Evolutionary conservation across 1,140 invertebrate genomes (phyloP), one percentile per base, ranked within the genome.

Genomic region (Dermatophagoides farinae): DNA sequence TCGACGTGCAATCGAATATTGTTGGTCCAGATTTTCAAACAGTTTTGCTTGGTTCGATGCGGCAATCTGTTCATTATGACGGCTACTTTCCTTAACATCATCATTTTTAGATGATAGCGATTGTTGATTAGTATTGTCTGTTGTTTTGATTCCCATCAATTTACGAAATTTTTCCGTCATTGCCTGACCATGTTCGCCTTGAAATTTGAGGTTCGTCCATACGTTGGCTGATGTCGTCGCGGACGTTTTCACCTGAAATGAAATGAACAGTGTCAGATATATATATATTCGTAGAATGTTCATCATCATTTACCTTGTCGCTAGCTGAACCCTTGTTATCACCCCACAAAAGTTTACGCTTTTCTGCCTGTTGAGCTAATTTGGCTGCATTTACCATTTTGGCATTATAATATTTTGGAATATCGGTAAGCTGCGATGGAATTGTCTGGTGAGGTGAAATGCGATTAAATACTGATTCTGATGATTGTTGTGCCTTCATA

Each of bases 121-220:
- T 31, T 31, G 31, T 39, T 38, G 43, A 50, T 12, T 12, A 8
- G 16, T 6, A 39, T 31, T 64, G 16, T 62, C 65, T 31, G 75
- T 77, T 22, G 79, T 77, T 71, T 85, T 90, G 50, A 95, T 92
- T 44, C 91, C 91, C 90, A 96, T 95, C 11, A 96, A 74, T 64
- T 90, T 78, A 72, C 90, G 86, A 72, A 95, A 96, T 74, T 96
- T 96, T n/a, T 83, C 86, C 0, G 85, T 83, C 61, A 89, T 83
- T 74, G 87, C 83, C 44, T 87, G 88, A 73, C 92, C 89, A 39
- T 82, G 78, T 73, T 92, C 88, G 68, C 88, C 81, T 0, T 84
- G 80, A 71, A 93, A 90, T 31, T 82, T 82, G 0, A 86, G 82
- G 37, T 82, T 80, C 64, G 84, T 79, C 86, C 86, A 90, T 50